phyloP scores from a whole-genome alignment of 1,140 invertebrate species.

The Doryteuthis pealeii region DNA sequence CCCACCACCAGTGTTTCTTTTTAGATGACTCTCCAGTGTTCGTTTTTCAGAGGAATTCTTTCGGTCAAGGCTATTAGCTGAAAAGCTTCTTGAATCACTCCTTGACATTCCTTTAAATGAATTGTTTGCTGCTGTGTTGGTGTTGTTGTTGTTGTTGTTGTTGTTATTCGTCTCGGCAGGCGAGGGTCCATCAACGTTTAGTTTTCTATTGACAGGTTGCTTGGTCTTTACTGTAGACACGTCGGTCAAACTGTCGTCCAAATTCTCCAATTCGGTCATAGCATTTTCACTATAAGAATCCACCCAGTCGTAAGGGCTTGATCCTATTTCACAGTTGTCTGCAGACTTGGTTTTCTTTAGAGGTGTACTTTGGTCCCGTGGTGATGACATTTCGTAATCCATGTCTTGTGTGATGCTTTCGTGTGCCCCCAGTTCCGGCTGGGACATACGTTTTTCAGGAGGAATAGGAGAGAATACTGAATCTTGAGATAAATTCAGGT shows the following conservation, averaged over 20 bases:
- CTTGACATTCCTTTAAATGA: background rate
- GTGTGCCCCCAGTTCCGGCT: no score
- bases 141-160: background rate
- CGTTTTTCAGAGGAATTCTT: conserved; percentile 11
- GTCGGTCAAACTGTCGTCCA: no score
- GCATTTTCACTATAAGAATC: background rate
- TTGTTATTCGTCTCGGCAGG: no score
- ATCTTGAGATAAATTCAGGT: background rate
- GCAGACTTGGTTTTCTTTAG: background rate
- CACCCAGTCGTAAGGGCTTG: background rate
- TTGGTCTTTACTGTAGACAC: no score
- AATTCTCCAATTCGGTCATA: no score
- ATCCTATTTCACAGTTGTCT: background rate
- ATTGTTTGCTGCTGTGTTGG: background rate
- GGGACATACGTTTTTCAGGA: no score
- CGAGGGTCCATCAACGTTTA: no score
- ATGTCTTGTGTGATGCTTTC: background rate
- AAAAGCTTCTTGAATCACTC: background rate
- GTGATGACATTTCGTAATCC: conserved; percentile 1
- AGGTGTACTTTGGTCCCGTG: conserved; percentile 5
- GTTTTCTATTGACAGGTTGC: no score
- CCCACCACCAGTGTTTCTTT: background rate
- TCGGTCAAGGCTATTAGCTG: conserved; percentile 9
- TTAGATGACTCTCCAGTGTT: conserved; percentile 3
- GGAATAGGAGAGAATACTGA: no score